These are phyloP conservation scores for Dipodomys ordii DNA, from an alignment of 2,113 vertebrate species.

Conservation along the genomic window DNA sequence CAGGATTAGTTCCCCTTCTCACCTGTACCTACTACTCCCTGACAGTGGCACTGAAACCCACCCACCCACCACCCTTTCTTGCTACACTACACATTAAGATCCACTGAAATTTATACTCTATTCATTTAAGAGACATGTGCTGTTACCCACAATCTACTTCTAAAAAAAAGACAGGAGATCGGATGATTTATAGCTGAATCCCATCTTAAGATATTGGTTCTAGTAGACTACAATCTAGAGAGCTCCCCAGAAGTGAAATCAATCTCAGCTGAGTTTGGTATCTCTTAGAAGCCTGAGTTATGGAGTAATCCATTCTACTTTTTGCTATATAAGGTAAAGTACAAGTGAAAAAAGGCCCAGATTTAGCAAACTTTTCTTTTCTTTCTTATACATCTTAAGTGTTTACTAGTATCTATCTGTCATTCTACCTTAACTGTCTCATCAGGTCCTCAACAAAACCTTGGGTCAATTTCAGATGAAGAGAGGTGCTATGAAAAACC, in stretches of 20 bases:
- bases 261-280: slow-evolving; percentile 46
- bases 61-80: not conserved
- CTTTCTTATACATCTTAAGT: not conserved
- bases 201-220: not conserved
- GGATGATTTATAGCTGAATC: slow-evolving; percentile 30
- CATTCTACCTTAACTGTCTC: not conserved
- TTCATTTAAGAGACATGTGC: not conserved
- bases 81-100: not conserved
- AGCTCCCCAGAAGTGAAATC: slow-evolving; percentile 24
- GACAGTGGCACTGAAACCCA: accelerated
- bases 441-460: not conserved
- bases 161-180: slow-evolving; percentile 28
- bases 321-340: slow-evolving; percentile 19
- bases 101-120: not conserved
- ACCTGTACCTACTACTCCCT: too few species aligned
- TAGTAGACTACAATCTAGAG: slow-evolving; percentile 15
- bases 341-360: not conserved
- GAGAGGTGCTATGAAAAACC: not conserved
- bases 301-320: slow-evolving; percentile 14
- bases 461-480: not conserved
- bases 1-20: not conserved
- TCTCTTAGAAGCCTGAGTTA: slow-evolving; percentile 37
- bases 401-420: not conserved
- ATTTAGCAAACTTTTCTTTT: not conserved
- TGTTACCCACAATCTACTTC: not conserved